Percentiles rank a stretch among this genome's conserved stretches.
phyloP scores from a whole-genome alignment of 2,888 invertebrate species.

The Celastrina argiolus region DNA sequence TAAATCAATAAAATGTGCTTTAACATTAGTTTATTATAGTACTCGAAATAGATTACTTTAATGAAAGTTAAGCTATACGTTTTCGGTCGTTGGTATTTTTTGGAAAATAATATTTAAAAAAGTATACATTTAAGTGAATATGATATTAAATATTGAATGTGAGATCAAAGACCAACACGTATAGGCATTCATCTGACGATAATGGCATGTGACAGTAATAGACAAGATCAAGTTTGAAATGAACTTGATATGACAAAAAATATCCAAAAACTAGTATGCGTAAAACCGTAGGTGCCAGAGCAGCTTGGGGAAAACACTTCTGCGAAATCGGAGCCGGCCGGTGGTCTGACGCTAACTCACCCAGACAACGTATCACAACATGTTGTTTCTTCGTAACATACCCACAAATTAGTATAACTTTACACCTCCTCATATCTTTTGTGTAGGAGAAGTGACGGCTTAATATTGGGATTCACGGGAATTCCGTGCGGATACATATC shows the following conservation, averaged over 20 bases:
- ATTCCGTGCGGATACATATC: slow-evolving; percentile 40
- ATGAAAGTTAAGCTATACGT: neutral
- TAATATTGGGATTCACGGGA: slow-evolving; percentile 33
- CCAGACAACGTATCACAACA: slow-evolving; percentile 69
- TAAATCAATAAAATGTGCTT: neutral
- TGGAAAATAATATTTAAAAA: no score
- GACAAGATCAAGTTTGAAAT: neutral
- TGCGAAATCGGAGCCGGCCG: slow-evolving; percentile 63
- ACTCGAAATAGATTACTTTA: neutral
- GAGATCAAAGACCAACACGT: neutral
- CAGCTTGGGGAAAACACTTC: slow-evolving; percentile 53
- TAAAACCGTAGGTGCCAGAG: slow-evolving; percentile 12
- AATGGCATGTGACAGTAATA: neutral
- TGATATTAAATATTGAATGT: neutral
- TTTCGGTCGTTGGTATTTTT: no score
- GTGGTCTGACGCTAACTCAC: slow-evolving; percentile 53
- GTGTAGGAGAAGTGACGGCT: slow-evolving; percentile 54
- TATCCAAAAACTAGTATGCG: neutral
- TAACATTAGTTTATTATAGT: neutral
- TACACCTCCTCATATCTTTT: slow-evolving; percentile 59
- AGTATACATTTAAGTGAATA: no score
- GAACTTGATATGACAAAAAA: neutral
- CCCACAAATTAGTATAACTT: slow-evolving; percentile 72
- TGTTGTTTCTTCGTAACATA: slow-evolving; percentile 62
- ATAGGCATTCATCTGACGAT: neutral